These are phyloP conservation scores for Pipistrellus pygmaeus DNA, from an alignment of 2,797 vertebrate species.

Conservation along the genomic window DNA sequence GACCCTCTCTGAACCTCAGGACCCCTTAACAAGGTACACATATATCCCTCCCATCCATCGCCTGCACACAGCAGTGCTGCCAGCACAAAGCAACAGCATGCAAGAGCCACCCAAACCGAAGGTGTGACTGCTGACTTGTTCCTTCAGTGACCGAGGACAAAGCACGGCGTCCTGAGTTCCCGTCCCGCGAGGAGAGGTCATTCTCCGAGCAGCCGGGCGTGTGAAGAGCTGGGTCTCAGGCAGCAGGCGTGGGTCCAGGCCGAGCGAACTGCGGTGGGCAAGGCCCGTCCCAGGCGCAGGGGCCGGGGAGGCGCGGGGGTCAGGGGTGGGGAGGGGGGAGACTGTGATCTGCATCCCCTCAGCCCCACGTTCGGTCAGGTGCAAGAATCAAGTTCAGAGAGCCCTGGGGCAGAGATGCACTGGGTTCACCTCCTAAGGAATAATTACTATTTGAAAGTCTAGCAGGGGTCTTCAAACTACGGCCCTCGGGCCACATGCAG, in stretches of 20 bases:
- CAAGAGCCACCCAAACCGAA: neutral
- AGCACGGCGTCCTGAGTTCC: neutral
- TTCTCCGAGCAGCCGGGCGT: neutral
- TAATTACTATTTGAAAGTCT: neutral
- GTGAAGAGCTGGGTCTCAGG: neutral
- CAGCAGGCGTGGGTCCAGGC: neutral
- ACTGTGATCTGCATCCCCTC: neutral
- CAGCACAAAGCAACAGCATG: neutral
- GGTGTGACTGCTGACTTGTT: neutral
- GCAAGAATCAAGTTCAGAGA: neutral
- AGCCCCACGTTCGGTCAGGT: neutral
- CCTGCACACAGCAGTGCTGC: neutral
- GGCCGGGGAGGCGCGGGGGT: accelerated
- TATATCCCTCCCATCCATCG: neutral
- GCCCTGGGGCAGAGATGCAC: no score
- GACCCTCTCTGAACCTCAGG: neutral
- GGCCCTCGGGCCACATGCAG: no score
- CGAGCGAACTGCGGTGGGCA: neutral
- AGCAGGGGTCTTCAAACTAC: no score
- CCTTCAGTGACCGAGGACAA: neutral
- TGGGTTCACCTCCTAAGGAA: neutral
- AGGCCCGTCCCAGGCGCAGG: neutral
- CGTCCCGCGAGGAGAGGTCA: neutral
- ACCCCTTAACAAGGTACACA: neutral
- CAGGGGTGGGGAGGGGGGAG: accelerated